Evolutionary conservation across 2,888 invertebrate species (phyloP).

Genomic region (Cremastinae sp.): DNA sequence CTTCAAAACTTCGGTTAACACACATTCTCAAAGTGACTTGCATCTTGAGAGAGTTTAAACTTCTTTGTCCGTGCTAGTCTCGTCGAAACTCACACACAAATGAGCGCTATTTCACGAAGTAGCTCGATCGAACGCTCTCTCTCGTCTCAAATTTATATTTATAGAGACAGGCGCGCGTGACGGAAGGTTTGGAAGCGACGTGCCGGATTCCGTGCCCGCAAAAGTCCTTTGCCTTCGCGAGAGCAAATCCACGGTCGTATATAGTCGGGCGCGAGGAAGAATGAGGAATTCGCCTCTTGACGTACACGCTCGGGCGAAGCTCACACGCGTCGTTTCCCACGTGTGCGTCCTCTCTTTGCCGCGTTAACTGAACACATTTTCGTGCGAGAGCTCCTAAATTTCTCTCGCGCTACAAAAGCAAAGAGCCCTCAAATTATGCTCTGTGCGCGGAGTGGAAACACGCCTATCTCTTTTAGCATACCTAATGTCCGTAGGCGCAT

Average conservation of each 20-base stretch:
- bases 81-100: neutral
- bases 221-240: neutral
- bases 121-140: constrained; percentile 22
- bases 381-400: constrained; percentile 23
- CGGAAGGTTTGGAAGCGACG: constrained; percentile 2
- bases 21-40: constrained; percentile 55
- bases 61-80: neutral
- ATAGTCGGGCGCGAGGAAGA: constrained; percentile 8
- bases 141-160: neutral
- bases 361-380: neutral
- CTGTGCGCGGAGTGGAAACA: neutral
- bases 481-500: constrained; percentile 43
- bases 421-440: constrained; percentile 55
- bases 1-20: constrained; percentile 43
- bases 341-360: constrained; percentile 1
- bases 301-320: constrained; percentile 31
- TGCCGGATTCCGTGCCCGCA: constrained; percentile 1
- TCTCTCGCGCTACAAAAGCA: constrained; percentile 28
- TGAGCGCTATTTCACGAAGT: constrained; percentile 40
- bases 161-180: too few species aligned
- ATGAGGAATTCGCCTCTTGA: constrained; percentile 33
- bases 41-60: constrained; percentile 24
- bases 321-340: constrained; percentile 1
- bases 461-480: constrained; percentile 47
- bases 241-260: neutral